A percentile compares a stretch with the other conserved stretches of the same genome.
These are phyloP conservation scores for Actenoides hombroni DNA, from an alignment of 2,113 vertebrate genomes.

Conservation along the genomic window DNA sequence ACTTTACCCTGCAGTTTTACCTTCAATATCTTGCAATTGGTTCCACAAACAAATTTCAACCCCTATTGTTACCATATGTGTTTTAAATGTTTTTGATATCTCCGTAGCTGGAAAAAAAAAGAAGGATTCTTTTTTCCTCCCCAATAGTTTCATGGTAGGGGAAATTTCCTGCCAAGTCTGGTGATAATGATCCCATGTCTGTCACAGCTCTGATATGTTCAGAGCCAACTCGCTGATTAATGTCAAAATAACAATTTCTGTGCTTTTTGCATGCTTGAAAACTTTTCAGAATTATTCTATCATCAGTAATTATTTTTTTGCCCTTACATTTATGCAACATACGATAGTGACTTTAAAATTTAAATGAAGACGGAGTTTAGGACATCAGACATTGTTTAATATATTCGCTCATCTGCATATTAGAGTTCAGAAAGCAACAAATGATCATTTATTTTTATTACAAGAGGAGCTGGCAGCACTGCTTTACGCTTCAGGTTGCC, in stretches of 20 bases:
- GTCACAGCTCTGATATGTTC: not conserved
- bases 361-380: constrained; percentile 13
- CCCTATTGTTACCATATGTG: not conserved
- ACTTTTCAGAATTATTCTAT: not conserved
- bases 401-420: not conserved
- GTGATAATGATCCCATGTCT: not conserved
- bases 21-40: not conserved
- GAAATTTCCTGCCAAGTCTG: not conserved
- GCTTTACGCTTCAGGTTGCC: not conserved
- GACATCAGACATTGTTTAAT: not conserved
- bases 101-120: not conserved
- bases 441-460: constrained; percentile 51
- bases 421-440: constrained; percentile 23
- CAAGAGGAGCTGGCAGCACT: not conserved
- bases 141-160: not conserved
- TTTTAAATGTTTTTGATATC: not conserved
- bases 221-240: not conserved
- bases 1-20: not conserved
- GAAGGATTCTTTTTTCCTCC: not conserved
- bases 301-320: not conserved
- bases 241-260: not conserved
- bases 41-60: not conserved
- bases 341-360: not conserved
- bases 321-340: not conserved
- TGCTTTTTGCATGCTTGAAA: not conserved